These are phyloP conservation scores for Eurytemora carolleeae DNA, from an alignment of 1,140 invertebrate species.

Conservation along the genomic window DNA sequence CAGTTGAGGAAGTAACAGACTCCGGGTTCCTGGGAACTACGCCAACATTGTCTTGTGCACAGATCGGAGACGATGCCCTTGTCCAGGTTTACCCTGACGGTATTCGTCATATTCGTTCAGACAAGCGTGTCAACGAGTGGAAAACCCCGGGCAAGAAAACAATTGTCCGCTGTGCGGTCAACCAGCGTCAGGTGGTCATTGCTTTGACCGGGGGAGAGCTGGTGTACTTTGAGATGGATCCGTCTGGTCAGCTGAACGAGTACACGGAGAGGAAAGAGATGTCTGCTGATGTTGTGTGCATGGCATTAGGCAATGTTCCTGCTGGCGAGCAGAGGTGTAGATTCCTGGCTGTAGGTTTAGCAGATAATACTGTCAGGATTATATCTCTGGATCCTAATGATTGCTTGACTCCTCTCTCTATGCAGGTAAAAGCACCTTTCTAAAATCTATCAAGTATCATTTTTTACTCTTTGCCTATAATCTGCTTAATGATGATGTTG, in stretches of 20 bases:
- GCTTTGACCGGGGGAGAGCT: conserved; percentile 90
- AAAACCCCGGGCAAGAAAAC: conserved; percentile 91
- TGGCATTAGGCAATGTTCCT: conserved; percentile 89
- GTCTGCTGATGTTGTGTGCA: conserved; percentile 89
- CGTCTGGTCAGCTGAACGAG: conserved; percentile 40
- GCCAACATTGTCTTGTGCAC: conserved; percentile 85
- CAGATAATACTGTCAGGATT: conserved; percentile 91
- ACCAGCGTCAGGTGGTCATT: conserved; percentile 95
- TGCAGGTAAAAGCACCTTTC: no score
- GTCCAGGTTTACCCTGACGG: conserved; percentile 97
- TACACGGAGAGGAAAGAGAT: conserved; percentile 61
- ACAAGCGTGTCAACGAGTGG: conserved; percentile 98
- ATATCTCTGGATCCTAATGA: conserved; percentile 90
- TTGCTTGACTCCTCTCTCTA: conserved; percentile 74
- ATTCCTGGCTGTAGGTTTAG: conserved; percentile 88
- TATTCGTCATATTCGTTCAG: conserved; percentile 89
- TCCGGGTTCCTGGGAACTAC: conserved; percentile 97
- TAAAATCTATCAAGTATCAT: no score
- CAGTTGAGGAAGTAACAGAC: conserved; percentile 96
- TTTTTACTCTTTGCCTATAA: no score
- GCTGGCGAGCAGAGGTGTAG: conserved; percentile 81
- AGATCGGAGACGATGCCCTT: conserved; percentile 87
- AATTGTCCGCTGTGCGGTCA: conserved; percentile 94
- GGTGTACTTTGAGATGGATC: conserved; percentile 99
- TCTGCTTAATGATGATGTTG: no score